These are phyloP conservation scores for Sitobion miscanthi DNA, from an alignment of 1,140 invertebrate species.

Conservation along the genomic window DNA sequence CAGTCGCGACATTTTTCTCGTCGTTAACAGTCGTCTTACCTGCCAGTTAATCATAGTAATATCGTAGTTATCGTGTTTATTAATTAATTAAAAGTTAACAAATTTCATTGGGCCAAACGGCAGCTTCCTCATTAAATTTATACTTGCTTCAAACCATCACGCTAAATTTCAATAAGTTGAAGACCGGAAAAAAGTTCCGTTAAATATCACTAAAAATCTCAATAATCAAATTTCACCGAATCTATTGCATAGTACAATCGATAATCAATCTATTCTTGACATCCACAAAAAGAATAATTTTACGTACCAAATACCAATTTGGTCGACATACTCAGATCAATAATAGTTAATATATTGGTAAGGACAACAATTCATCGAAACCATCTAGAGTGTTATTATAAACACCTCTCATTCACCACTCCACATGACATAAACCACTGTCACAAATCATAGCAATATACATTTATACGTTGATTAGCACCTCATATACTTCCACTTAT, in stretches of 20 bases:
- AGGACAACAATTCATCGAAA: background rate
- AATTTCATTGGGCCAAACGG: background rate
- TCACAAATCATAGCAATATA: background rate
- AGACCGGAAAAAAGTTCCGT: background rate
- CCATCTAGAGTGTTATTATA: background rate
- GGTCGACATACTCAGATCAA: background rate
- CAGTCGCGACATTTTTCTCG: background rate
- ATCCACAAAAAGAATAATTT: background rate
- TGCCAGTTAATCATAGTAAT: background rate
- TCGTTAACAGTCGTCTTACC: background rate
- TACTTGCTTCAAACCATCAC: background rate
- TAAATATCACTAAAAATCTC: background rate
- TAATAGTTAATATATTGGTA: background rate
- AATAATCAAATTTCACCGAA: background rate
- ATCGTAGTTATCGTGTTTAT: background rate
- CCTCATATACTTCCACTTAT: background rate
- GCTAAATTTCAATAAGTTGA: background rate
- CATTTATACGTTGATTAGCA: background rate
- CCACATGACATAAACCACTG: background rate
- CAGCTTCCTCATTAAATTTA: background rate
- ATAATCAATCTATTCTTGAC: background rate
- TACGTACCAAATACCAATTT: background rate
- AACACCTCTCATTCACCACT: background rate
- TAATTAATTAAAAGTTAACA: conserved; percentile 9
- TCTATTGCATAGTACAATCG: background rate